Conservation (phyloP, 37 sponge, comb jelly and placozoan genomes). For the Eunapius fragilis region DNA sequence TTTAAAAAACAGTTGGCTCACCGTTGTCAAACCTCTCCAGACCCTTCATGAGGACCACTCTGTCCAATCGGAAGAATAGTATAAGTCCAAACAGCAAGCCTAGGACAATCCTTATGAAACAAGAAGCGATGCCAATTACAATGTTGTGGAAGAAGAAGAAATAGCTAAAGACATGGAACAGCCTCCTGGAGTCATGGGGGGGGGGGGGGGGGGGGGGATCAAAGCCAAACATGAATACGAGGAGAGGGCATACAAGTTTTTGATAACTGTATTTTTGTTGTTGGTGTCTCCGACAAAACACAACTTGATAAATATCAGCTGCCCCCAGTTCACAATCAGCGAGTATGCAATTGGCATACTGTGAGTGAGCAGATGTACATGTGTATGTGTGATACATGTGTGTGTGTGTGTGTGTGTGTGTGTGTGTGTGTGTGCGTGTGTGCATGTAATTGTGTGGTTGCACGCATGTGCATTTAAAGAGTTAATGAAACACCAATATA, state of each 20-base stretch:
- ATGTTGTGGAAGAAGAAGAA: conserved; percentile 28
- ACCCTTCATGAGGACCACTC: conserved; percentile 45
- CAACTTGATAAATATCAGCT: background rate
- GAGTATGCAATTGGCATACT: background rate
- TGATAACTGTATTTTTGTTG: background rate
- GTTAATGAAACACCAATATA: no score
- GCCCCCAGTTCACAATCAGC: background rate
- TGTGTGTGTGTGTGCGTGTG: no score
- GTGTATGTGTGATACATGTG: background rate
- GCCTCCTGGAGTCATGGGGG: background rate
- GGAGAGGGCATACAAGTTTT: background rate
- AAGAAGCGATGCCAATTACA: conserved; percentile 21
- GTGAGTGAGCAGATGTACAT: background rate
- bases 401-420: no score
- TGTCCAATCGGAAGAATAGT: conserved; percentile 35
- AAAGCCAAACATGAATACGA: background rate
- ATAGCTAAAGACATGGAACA: conserved; percentile 32
- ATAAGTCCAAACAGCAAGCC: conserved; percentile 22
- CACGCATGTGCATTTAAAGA: no score
- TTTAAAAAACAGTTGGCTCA: background rate
- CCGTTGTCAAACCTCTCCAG: conserved; percentile 37
- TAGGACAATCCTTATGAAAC: conserved; percentile 6
- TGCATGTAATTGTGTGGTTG: no score
- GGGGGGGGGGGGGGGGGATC: background rate
- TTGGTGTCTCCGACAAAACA: background rate